phyloP scores from a whole-genome alignment of 2,888 invertebrate species.

The Hemicrepidius hirtus region DNA sequence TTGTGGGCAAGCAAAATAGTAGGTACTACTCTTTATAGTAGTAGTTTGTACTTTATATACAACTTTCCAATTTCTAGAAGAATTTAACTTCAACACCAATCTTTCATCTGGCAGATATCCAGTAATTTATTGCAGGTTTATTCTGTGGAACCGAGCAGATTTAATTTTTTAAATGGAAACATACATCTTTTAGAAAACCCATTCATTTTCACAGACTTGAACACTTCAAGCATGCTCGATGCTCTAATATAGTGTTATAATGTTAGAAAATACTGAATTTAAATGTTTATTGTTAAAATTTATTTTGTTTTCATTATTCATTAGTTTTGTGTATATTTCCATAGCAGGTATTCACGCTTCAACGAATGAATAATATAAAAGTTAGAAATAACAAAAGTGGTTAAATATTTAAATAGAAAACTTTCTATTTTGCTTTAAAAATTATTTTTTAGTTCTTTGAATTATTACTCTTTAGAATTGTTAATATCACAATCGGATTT shows the following conservation, averaged over 20 bases:
- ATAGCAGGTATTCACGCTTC: no score
- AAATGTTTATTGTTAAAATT: neutral
- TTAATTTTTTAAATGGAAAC: constrained; percentile 33
- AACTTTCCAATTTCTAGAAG: neutral
- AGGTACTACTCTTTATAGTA: no score
- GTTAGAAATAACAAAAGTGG: no score
- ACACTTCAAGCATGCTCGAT: neutral
- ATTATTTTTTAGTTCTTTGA: no score
- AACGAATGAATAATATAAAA: no score
- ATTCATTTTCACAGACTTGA: constrained; percentile 10
- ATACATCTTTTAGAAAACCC: constrained; percentile 21
- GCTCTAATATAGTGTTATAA: constrained; percentile 9
- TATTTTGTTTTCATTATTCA: no score
- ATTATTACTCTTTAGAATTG: no score
- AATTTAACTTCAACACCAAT: constrained; percentile 9
- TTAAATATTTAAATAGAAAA: no score
- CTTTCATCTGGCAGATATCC: constrained; percentile 28
- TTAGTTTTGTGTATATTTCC: no score
- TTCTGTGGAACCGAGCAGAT: constrained; percentile 17
- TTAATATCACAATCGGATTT: no score
- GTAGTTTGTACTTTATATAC: neutral
- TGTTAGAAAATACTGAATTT: neutral
- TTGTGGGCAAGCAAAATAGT: no score
- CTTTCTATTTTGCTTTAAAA: no score
- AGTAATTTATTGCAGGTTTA: constrained; percentile 28